A percentile compares a stretch with the other conserved stretches of the same genome.
These are phyloP conservation scores for Neolamprologus devosi DNA, from an alignment of 2,113 vertebrate genomes.

Conservation along the genomic window DNA sequence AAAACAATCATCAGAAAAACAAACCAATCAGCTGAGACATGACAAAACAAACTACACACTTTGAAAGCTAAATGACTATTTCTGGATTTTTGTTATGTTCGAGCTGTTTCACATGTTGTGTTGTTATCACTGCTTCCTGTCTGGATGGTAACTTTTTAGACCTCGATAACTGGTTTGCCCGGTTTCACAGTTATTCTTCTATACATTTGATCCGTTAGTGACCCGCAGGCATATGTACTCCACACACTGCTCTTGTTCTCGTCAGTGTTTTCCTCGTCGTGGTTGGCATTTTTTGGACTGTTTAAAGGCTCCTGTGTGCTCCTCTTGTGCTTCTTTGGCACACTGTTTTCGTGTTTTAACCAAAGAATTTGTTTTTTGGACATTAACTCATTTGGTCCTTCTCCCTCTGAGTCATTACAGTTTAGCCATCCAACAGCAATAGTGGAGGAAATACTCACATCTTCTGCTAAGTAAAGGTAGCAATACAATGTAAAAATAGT, in stretches of 20 bases:
- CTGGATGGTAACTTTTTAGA: neutral
- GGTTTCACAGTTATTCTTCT: neutral
- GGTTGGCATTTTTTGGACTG: neutral
- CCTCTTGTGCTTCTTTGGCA: neutral
- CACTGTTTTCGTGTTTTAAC: neutral
- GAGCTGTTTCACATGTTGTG: neutral
- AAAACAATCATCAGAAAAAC: neutral
- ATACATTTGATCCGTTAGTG: neutral
- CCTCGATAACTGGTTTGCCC: neutral
- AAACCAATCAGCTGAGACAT: neutral
- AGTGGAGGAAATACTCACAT: neutral
- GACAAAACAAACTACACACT: neutral
- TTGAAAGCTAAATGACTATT: fast-evolving
- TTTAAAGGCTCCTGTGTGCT: neutral
- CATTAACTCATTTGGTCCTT: neutral
- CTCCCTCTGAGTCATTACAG: neutral
- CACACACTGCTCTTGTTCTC: neutral
- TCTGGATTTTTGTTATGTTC: neutral
- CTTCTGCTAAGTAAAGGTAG: neutral
- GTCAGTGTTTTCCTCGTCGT: neutral
- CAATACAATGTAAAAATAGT: neutral
- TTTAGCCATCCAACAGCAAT: neutral
- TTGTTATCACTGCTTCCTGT: neutral
- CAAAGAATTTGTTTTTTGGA: neutral
- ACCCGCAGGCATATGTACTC: neutral